Conservation (phyloP, 2,113 vertebrate genomes). For the Barnardius zonarius region DNA sequence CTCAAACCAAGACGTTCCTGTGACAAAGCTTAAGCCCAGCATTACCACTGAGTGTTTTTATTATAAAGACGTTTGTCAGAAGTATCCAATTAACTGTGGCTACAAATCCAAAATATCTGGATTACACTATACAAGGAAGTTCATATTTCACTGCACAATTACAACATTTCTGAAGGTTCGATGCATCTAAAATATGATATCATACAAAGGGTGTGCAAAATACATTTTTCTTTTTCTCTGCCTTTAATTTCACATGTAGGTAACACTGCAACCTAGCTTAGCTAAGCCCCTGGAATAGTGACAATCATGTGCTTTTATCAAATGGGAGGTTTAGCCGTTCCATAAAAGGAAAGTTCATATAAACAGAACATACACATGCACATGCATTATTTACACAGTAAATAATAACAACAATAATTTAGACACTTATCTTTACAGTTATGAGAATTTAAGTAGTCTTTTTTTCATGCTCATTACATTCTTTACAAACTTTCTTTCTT, state of each 20-base stretch:
- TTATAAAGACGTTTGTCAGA: background rate
- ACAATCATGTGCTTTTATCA: background rate
- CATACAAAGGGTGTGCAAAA: background rate
- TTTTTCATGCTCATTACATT: background rate
- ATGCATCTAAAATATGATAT: background rate
- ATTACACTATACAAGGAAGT: background rate
- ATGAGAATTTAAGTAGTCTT: background rate
- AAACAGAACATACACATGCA: background rate
- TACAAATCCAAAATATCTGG: conserved; percentile 27
- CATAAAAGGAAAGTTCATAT: background rate
- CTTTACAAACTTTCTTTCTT: background rate
- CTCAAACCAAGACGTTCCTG: background rate
- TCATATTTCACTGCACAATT: background rate
- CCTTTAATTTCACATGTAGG: background rate
- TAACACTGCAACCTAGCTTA: background rate
- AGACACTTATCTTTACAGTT: background rate
- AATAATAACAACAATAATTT: background rate
- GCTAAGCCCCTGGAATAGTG: background rate
- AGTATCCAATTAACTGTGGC: background rate
- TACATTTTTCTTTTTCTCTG: background rate
- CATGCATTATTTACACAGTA: background rate
- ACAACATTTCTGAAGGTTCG: background rate
- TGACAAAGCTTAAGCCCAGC: background rate
- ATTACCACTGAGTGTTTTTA: background rate
- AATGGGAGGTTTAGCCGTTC: background rate